A percentile compares a stretch with the other conserved stretches of the same genome.
These are phyloP conservation scores for Coelogynopora nodosa DNA, from an alignment of 2,888 invertebrate species.

Conservation along the genomic window DNA sequence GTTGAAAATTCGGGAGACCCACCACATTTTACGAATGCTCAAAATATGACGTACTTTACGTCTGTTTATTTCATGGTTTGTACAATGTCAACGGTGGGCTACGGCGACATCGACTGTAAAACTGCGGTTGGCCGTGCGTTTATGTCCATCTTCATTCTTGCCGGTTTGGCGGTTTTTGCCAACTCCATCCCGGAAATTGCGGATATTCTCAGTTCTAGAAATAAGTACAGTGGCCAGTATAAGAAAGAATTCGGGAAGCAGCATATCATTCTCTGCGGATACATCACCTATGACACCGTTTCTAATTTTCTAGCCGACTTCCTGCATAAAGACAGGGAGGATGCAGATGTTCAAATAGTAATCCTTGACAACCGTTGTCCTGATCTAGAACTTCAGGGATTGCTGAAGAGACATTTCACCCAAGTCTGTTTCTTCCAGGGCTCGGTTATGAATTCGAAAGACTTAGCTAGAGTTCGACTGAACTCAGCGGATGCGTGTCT, in stretches of 20 bases:
- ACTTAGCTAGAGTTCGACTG: constrained; percentile 84
- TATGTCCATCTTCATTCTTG: constrained; percentile 99
- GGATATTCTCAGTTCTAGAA: constrained; percentile 97
- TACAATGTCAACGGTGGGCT: constrained; percentile 99
- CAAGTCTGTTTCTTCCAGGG: constrained; percentile 91
- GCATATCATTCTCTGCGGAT: constrained; percentile 99
- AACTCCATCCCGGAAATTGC: constrained; percentile 99
- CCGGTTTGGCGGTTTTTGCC: constrained; percentile 99
- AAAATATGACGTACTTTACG: constrained; percentile 85
- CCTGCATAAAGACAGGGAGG: constrained; percentile 98
- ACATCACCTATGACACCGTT: constrained; percentile 99
- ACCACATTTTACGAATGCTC: constrained; percentile 68
- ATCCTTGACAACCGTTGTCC: constrained; percentile 97
- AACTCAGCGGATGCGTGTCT: constrained; percentile 95
- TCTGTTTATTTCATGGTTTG: constrained; percentile 99
- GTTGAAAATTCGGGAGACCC: constrained; percentile 99
- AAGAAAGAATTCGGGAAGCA: constrained; percentile 99
- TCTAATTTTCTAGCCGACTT: constrained; percentile 99
- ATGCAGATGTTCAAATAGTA: constrained; percentile 98
- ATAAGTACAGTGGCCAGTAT: constrained; percentile 99
- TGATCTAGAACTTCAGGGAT: constrained; percentile 99
- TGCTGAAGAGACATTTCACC: constrained; percentile 99
- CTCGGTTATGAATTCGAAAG: constrained; percentile 99
- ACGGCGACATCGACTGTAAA: constrained; percentile 97
- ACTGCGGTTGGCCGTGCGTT: constrained; percentile 96